Evolutionary conservation across 2,113 vertebrate species (phyloP).

Genomic region (Nothoprocta pentlandii): DNA sequence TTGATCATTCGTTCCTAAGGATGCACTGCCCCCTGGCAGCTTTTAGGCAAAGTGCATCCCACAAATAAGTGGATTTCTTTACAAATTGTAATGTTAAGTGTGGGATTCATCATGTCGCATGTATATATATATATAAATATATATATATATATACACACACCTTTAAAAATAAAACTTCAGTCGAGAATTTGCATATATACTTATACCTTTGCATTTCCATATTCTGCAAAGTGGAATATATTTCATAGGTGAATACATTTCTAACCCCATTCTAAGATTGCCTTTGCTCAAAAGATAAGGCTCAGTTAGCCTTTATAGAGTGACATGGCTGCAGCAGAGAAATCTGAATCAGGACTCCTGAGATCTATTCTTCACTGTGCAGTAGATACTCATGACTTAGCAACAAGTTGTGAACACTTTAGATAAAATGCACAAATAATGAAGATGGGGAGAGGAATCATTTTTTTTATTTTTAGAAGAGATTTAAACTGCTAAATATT

Average conservation of each 20-base stretch:
- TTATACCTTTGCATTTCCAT: not conserved
- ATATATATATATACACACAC: not conserved
- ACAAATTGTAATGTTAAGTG: not conserved
- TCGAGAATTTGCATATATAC: not conserved
- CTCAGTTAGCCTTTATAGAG: not conserved
- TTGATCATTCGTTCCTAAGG: conserved; percentile 69
- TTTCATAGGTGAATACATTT: not conserved
- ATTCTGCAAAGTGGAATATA: not conserved
- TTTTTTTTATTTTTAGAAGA: not conserved
- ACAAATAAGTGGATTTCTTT: not conserved
- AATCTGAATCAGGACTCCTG: accelerated
- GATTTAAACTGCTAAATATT: accelerated
- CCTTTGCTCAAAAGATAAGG: accelerated
- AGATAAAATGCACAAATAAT: not conserved
- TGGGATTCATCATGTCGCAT: accelerated
- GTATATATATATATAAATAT: not conserved
- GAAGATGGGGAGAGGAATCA: accelerated
- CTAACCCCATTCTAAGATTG: not conserved
- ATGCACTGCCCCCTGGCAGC: conserved; percentile 79
- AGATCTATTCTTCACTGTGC: not conserved
- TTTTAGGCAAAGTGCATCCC: conserved; percentile 54
- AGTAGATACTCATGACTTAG: not conserved
- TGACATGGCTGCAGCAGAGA: too few species aligned
- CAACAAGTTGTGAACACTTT: not conserved
- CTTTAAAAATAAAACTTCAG: not conserved